Base-by-base conservation (phyloP, 2,113 vertebrate species). In the Myotis brandtii region DNA sequence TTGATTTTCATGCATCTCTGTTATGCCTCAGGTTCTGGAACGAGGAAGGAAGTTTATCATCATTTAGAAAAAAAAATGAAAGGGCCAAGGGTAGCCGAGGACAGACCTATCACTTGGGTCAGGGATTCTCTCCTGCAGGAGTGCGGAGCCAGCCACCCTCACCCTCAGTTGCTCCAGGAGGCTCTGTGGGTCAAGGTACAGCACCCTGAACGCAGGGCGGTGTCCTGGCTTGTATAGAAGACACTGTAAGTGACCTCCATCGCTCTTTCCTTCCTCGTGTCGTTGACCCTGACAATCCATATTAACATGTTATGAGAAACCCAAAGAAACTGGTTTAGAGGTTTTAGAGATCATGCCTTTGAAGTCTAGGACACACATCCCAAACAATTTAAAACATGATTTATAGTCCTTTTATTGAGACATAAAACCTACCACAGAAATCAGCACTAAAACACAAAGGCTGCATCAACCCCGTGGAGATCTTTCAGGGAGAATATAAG, bases 291-390 rank as follows among this genome's bases (percentile, higher is more conserved):
- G 46, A 34, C 66, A 25, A 52, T 20, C 10, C n/a, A 75, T 64
- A 17, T 23, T 59, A n/a, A 18, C 50, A 18, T 23, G 69, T 54
- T 62, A 48, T 48, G 80, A 94, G 87, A 89, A 97, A 85, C 80
- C 14, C 37, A 88, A 92, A 90, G 76, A 85, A 95, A 73, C 81
- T 27, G 43, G 69, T 92, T 96, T 97, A 96, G 84, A 89, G 72
- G 85, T 30, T 95, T 97, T 46, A 96, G 86, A 94, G 88, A 54
- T 91, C 89, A 69, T 50, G 85, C n/a, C 94, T 98, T 98, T 97
- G 97, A 98, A 96, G 97, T 84, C 92, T 82, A 64, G 77, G 95
- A 96, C 97, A 98, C 98, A 16, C 37, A 95, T 97, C 95, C 96
- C 66, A 17, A 97, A 69, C 95, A 95, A 79, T 86, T 81, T 97